A percentile compares a stretch with the other conserved stretches of the same genome.
phyloP scores from a whole-genome alignment of 1,140 invertebrate genomes.

The Anadara kagoshimensis region DNA sequence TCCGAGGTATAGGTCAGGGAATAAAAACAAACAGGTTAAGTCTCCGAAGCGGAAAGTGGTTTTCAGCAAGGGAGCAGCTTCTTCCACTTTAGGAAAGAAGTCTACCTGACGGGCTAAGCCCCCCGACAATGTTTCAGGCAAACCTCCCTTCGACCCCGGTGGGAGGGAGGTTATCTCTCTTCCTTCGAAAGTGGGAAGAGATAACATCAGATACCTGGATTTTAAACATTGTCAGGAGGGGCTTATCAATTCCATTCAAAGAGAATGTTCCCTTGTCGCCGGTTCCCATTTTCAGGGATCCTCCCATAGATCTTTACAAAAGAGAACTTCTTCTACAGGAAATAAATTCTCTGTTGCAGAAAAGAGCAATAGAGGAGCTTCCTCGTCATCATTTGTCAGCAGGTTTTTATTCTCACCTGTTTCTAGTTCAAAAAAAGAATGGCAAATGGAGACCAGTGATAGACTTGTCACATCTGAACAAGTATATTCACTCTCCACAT shows the following conservation, averaged over 20 bases:
- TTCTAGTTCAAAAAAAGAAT: slow-evolving; percentile 15
- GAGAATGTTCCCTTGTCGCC: not conserved
- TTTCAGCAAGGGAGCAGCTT: no score
- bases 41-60: no score
- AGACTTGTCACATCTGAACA: slow-evolving; percentile 14
- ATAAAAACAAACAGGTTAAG: no score
- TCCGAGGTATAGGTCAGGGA: no score
- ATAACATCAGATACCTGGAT: not conserved
- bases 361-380: slow-evolving; percentile 2
- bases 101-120: no score
- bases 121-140: no score
- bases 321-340: not conserved
- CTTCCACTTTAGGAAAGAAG: no score
- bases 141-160: not conserved
- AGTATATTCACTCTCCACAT: not conserved
- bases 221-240: not conserved
- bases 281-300: no score
- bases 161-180: not conserved
- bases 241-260: not conserved
- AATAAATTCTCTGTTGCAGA: not conserved
- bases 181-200: not conserved
- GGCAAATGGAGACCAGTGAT: slow-evolving; percentile 1
- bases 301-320: not conserved
- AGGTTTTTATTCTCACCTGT: slow-evolving; percentile 15
- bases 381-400: not conserved